A percentile compares a stretch with the other conserved stretches of the same genome.
Conservation (phyloP, 2,888 invertebrate genomes). For the Melikaiella ostensackeni region DNA sequence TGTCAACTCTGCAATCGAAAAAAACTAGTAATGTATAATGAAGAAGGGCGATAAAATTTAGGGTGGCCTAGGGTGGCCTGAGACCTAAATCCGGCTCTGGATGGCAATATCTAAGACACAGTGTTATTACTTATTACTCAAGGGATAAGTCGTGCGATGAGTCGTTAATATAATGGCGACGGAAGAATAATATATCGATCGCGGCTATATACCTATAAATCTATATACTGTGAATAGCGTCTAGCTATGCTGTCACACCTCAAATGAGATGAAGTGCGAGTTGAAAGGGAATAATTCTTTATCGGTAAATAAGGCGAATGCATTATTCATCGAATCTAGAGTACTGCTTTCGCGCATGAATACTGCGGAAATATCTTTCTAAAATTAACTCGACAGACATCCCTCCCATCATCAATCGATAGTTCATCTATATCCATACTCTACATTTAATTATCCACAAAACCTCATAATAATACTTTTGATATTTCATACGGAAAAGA, state of each 20-base stretch:
- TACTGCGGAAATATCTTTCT: constrained; percentile 27
- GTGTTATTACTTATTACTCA: neutral
- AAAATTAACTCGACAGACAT: constrained; percentile 32
- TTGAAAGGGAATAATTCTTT: constrained; percentile 28
- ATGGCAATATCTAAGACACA: neutral
- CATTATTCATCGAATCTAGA: constrained; percentile 36
- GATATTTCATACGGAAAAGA: too few relatives aligned
- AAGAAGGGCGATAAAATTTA: too few relatives aligned
- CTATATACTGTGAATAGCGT: neutral
- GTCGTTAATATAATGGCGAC: neutral
- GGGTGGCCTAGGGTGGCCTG: too few relatives aligned
- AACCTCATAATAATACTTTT: too few relatives aligned
- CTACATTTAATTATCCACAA: constrained; percentile 11
- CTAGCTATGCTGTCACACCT: constrained; percentile 9
- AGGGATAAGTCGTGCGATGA: neutral
- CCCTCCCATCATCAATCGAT: neutral
- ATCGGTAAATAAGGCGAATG: constrained; percentile 37
- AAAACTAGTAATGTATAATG: too few relatives aligned
- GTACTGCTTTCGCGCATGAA: constrained; percentile 35
- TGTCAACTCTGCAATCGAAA: too few relatives aligned
- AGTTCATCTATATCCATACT: constrained; percentile 6
- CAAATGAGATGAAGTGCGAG: constrained; percentile 25
- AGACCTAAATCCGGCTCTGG: too few relatives aligned
- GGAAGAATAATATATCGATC: neutral
- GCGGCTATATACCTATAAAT: neutral